phyloP scores from a whole-genome alignment of 1,140 invertebrate genomes.

The Telenomus remus region DNA sequence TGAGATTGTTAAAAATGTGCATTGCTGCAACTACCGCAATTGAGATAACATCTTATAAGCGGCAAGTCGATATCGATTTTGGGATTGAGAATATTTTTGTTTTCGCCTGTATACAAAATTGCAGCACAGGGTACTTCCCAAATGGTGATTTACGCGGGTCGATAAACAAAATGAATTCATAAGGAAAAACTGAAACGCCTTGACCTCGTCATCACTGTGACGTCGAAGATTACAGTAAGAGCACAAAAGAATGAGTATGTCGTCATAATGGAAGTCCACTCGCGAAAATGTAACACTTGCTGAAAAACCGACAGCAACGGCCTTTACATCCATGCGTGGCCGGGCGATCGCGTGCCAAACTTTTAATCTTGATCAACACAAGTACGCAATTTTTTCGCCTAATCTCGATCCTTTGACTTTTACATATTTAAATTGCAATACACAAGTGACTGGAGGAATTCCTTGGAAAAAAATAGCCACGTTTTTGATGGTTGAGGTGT shows the following conservation, averaged over 20 bases:
- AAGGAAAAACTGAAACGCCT: constrained; percentile 28
- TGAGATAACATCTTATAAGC: too few relatives aligned
- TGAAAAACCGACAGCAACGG: constrained; percentile 24
- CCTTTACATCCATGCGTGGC: constrained; percentile 14
- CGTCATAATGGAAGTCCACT: constrained; percentile 33
- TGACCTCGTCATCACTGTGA: constrained; percentile 46
- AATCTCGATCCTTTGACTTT: constrained; percentile 23
- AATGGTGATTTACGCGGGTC: constrained; percentile 3
- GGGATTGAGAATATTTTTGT: too few relatives aligned
- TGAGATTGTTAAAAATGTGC: too few relatives aligned
- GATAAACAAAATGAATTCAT: constrained; percentile 30
- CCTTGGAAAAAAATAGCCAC: constrained; percentile 1
- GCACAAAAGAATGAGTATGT: constrained; percentile 20
- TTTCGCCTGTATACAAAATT: neutral
- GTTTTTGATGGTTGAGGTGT: neutral
- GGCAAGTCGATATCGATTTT: too few relatives aligned
- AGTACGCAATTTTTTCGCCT: constrained; percentile 42
- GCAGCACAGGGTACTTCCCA: neutral
- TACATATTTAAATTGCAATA: constrained; percentile 31
- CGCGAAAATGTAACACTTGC: constrained; percentile 28
- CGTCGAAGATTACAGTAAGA: constrained; percentile 35
- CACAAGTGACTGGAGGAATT: constrained; percentile 26
- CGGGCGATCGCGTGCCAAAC: constrained; percentile 24
- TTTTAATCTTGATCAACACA: constrained; percentile 30
- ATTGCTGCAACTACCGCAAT: neutral